A percentile compares a stretch with the other conserved stretches of the same genome.
phyloP scores from a whole-genome alignment of 1,140 invertebrate species.

The Bombus confusus region DNA sequence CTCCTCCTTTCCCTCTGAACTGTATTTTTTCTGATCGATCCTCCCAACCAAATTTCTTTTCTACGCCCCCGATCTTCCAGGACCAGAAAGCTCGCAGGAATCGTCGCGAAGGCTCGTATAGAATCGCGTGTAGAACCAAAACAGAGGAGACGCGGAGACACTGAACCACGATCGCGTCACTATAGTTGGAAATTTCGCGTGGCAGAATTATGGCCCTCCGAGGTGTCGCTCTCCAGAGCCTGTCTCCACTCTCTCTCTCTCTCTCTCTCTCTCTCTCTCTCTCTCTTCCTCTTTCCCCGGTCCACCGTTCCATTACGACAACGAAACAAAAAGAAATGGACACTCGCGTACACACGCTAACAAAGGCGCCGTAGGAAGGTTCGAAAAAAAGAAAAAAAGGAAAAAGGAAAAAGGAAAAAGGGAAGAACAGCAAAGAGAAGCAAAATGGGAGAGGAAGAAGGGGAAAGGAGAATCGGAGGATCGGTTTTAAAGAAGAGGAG shows the following conservation, averaged over 20 bases:
- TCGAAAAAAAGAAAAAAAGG: background rate
- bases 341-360: background rate
- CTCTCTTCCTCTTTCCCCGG: constrained; percentile 32
- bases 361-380: background rate
- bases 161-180: constrained; percentile 50
- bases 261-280: constrained; percentile 37
- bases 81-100: background rate
- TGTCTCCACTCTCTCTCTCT: constrained; percentile 46
- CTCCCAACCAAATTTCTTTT: background rate
- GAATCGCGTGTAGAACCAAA: constrained; percentile 10
- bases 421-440: constrained; percentile 23
- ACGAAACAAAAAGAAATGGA: background rate
- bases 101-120: background rate
- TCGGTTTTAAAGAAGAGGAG: constrained; percentile 52
- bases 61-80: no score
- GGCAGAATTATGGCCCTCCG: constrained; percentile 66
- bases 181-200: constrained; percentile 59
- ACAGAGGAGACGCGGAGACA: constrained; percentile 37
- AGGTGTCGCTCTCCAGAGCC: constrained; percentile 54
- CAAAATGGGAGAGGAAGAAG: constrained; percentile 42
- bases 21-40: no score
- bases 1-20: no score
- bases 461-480: background rate
- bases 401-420: background rate
- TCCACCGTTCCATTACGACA: constrained; percentile 43